A percentile compares a stretch with the other conserved stretches of the same genome.
phyloP scores from a whole-genome alignment of 1,140 invertebrate genomes.

The Drosophila busckii region DNA sequence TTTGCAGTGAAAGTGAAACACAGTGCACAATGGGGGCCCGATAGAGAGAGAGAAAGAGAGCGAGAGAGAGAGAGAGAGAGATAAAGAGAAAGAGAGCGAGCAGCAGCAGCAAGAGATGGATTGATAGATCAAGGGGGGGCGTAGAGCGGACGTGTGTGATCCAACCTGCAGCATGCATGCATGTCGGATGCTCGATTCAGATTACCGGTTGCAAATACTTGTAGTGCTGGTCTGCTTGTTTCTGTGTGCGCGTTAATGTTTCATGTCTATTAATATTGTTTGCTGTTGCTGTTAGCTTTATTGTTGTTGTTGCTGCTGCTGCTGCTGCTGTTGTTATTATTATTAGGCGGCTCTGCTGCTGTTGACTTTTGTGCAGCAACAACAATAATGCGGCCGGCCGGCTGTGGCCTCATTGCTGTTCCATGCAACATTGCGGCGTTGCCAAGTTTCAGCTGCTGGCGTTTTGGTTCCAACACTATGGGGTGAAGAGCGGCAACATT shows the following conservation, averaged over 20 bases:
- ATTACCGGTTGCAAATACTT: conserved; percentile 7
- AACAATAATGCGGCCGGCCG: conserved; percentile 36
- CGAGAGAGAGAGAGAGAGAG: no score
- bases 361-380: conserved; percentile 39
- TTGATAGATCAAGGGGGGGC: no score
- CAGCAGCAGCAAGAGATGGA: not conserved
- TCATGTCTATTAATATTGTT: conserved; percentile 61
- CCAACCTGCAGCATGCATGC: conserved; percentile 20
- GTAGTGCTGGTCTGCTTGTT: conserved; percentile 28
- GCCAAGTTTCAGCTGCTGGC: conserved; percentile 39
- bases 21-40: conserved; percentile 10
- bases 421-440: conserved; percentile 56
- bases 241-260: conserved; percentile 41
- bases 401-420: conserved; percentile 56
- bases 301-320: conserved; percentile 30
- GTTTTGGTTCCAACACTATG: conserved; percentile 7
- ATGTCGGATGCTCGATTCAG: conserved; percentile 35
- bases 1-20: conserved; percentile 51
- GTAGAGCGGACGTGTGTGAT: not conserved
- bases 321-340: conserved; percentile 17
- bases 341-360: conserved; percentile 20
- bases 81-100: no score
- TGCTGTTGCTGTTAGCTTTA: conserved; percentile 27
- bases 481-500: conserved; percentile 40
- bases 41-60: no score